Base-by-base conservation (phyloP, 2,888 invertebrate species). In the Harpalus rubripes region DNA sequence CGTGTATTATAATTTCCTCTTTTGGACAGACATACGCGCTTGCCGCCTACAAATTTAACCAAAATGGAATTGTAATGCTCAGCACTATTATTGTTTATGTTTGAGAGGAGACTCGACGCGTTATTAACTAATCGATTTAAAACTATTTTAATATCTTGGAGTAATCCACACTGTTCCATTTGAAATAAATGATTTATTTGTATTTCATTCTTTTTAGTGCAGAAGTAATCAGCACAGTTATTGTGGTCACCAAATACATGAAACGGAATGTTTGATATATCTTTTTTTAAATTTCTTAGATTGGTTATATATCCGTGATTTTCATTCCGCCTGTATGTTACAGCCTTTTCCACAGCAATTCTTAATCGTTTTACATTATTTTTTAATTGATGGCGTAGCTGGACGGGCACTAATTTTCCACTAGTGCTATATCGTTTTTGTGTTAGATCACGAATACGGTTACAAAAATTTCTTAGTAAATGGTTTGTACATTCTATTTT, bases 381-480 rank as follows among this genome's bases (percentile, higher is more conserved):
- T 44, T 44, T n/a, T 61, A 61, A 7, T 10, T 10, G 12, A 18
- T n/a, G 5, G n/a, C 61, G 61, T 18, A 61, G n/a, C n/a, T 61
- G 12, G 8, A 18, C 1, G 8, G 1, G 8, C 7, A 61, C 61
- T 12, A 61, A 61, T 61, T 61, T 61, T 61, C n/a, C 61, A 7
- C 7, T 61, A 61, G 16, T 61, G n/a, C 61, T 61, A n/a, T 61
- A 61, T 65, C 65, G n/a, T n/a, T 65, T 65, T 6, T 65, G 65
- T 12, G 10, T 26, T 8, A 65, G n/a, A 32, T 65, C 65, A n/a
- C 22, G 16, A 7, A 65, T 6, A 6, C 22, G 7, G 12, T 18
- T 65, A 22, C 65, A 65, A 10, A 65, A 6, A 65, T 65, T 65
- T 22, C 65, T 16, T 65, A 65, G 32, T 7, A 65, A 22, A n/a